phyloP scores from a whole-genome alignment of 2,888 invertebrate genomes.

The Drosophila prolongata region DNA sequence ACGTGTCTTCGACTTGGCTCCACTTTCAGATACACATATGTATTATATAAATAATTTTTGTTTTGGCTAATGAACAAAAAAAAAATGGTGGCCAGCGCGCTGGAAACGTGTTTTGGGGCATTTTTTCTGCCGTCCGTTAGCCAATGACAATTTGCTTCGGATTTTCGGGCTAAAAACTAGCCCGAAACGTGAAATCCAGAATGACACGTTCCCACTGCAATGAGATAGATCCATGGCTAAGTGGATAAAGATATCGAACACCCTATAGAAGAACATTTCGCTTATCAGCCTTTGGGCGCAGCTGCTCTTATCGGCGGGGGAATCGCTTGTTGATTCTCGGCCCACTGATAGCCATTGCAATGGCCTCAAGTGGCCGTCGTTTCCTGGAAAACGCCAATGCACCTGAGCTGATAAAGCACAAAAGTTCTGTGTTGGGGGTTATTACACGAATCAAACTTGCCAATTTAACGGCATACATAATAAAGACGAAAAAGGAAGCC shows the following conservation, averaged over 20 bases:
- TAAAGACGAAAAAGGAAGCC: slow-evolving; percentile 33
- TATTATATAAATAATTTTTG: slow-evolving; percentile 38
- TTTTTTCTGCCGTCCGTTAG: slow-evolving; percentile 43
- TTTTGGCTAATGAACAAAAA: slow-evolving; percentile 48
- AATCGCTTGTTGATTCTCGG: slow-evolving; percentile 46
- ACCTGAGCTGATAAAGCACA: slow-evolving; percentile 62
- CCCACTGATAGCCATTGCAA: slow-evolving; percentile 35
- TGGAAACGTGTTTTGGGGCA: slow-evolving; percentile 60
- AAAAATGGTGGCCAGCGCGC: slow-evolving; percentile 65
- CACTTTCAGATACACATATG: slow-evolving; percentile 26
- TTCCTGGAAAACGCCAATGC: slow-evolving; percentile 60
- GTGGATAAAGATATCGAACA: slow-evolving; percentile 13
- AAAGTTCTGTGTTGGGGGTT: slow-evolving; percentile 7
- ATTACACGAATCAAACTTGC: slow-evolving; percentile 28
- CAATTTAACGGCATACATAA: slow-evolving; percentile 54
- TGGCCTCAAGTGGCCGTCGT: slow-evolving; percentile 59
- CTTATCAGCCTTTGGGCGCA: slow-evolving; percentile 47
- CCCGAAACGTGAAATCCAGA: slow-evolving; percentile 55
- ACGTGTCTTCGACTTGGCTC: slow-evolving; percentile 61
- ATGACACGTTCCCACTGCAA: slow-evolving; percentile 60
- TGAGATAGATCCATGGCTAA: slow-evolving; percentile 23
- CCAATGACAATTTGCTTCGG: slow-evolving; percentile 59
- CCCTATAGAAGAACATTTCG: slow-evolving; percentile 3
- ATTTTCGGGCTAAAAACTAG: slow-evolving; percentile 25
- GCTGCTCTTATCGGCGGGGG: slow-evolving; percentile 27